Percentiles rank a stretch among this genome's conserved stretches.
phyloP scores from a whole-genome alignment of 2,888 invertebrate genomes.

The Tenthredo notha region DNA sequence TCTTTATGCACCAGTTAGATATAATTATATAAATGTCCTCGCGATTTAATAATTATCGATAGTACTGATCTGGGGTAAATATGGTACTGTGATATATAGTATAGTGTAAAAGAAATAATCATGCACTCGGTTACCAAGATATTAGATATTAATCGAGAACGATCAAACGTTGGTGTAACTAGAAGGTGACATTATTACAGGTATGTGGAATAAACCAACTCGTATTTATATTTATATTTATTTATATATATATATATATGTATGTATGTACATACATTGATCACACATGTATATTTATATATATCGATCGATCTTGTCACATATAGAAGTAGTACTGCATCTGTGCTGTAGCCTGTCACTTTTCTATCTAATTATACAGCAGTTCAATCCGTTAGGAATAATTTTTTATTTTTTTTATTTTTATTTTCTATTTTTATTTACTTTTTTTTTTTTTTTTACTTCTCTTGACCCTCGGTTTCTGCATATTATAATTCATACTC shows the following conservation, averaged over 20 bases:
- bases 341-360: conserved; percentile 18
- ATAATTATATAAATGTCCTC: conserved; percentile 40
- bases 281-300: not conserved
- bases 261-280: no score
- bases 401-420: not conserved
- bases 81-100: not conserved
- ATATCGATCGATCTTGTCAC: not conserved
- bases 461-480: not conserved
- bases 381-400: not conserved
- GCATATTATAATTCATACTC: not conserved
- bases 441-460: not conserved
- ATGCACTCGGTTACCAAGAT: not conserved
- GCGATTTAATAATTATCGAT: conserved; percentile 8
- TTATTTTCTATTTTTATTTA: not conserved
- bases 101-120: not conserved
- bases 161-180: conserved; percentile 28
- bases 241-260: not conserved
- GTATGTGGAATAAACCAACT: conserved; percentile 36
- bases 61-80: not conserved
- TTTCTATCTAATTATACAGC: conserved; percentile 17
- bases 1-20: not conserved
- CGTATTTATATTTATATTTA: conserved; percentile 19
- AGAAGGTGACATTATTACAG: conserved; percentile 52
- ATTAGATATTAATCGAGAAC: conserved; percentile 26
- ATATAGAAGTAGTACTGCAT: conserved; percentile 5